Conservation (phyloP, 2,113 vertebrate species). For the Spilogale gracilis region DNA sequence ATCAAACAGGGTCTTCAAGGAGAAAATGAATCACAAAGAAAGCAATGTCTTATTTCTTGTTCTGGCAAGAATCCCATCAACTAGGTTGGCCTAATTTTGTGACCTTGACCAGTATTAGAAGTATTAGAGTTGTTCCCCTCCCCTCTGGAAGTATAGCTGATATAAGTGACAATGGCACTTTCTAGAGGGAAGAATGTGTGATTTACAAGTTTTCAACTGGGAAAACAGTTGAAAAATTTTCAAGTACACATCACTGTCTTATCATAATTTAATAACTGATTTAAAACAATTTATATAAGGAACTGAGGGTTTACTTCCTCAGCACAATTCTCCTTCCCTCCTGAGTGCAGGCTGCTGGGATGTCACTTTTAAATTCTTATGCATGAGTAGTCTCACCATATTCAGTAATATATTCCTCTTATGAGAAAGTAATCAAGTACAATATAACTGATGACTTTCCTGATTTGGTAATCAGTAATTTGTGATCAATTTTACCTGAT, state of each 20-base stretch:
- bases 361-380: constrained; percentile 79
- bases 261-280: constrained; percentile 55
- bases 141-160: not conserved
- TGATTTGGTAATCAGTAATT: constrained; percentile 74
- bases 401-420: constrained; percentile 81
- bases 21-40: not conserved
- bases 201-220: constrained; percentile 24
- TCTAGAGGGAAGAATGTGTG: not conserved
- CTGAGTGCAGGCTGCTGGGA: constrained; percentile 40
- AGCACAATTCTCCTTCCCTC: constrained; percentile 71
- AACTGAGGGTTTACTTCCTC: constrained; percentile 65
- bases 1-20: not conserved
- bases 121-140: not conserved
- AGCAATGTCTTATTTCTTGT: not conserved
- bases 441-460: constrained; percentile 80
- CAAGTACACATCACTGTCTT: constrained; percentile 15
- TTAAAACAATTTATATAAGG: constrained; percentile 63
- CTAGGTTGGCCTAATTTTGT: not conserved
- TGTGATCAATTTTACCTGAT: constrained; percentile 68
- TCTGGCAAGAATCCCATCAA: not conserved
- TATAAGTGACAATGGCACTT: not conserved
- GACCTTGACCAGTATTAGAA: not conserved
- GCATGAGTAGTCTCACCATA: constrained; percentile 79
- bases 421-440: constrained; percentile 84
- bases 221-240: constrained; percentile 56